phyloP scores from a whole-genome alignment of 2,113 vertebrate genomes.

The Atlantisia rogersi region DNA sequence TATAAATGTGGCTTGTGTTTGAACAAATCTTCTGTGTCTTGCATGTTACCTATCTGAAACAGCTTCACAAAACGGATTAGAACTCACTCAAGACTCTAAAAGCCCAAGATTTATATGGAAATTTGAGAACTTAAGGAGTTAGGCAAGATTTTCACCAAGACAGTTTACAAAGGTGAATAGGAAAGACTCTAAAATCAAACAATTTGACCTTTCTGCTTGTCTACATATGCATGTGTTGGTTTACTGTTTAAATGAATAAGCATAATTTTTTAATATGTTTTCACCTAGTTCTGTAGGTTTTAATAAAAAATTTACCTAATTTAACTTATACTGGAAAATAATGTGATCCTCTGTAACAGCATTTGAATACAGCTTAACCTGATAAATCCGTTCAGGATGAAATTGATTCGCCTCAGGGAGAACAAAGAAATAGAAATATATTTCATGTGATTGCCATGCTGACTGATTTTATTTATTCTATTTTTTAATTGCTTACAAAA shows the following conservation, averaged over 20 bases:
- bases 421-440: not conserved
- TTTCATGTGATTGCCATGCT: not conserved
- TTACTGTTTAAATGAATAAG: not conserved
- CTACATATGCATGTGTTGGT: not conserved
- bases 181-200: not conserved
- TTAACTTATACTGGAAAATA: not conserved
- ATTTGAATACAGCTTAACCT: not conserved
- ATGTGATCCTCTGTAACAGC: not conserved
- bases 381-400: not conserved
- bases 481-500: not conserved
- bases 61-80: not conserved
- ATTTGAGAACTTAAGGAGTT: not conserved
- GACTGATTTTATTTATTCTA: not conserved
- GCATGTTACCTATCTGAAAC: not conserved
- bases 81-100: not conserved
- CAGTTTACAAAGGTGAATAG: not conserved
- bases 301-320: not conserved
- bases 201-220: not conserved
- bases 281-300: not conserved
- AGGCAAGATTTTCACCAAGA: not conserved
- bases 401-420: not conserved
- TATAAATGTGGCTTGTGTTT: not conserved
- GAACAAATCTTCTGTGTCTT: not conserved
- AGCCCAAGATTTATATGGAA: not conserved
- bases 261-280: not conserved